These are phyloP conservation scores for Palythoa heliodiscus DNA, from an alignment of 92 coral and sea anemone species.

Conservation along the genomic window DNA sequence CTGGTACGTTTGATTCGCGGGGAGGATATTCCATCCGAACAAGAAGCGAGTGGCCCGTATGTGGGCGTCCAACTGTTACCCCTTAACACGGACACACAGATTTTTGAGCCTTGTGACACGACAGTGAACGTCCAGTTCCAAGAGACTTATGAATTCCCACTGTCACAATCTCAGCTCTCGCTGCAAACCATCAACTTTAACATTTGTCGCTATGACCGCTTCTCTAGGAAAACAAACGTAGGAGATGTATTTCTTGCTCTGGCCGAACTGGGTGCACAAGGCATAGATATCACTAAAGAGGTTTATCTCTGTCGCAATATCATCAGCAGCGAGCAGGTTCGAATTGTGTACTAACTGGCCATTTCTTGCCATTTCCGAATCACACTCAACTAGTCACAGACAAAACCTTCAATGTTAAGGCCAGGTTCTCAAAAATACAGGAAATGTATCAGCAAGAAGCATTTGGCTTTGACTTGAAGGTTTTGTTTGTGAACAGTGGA, in stretches of 20 bases:
- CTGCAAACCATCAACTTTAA: slow-evolving; percentile 92
- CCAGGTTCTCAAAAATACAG: too few relatives aligned
- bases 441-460: too few relatives aligned
- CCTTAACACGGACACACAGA: slow-evolving; percentile 64
- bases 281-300: slow-evolving; percentile 87
- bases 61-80: slow-evolving; percentile 90
- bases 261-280: slow-evolving; percentile 97
- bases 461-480: too few relatives aligned
- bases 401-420: too few relatives aligned
- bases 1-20: slow-evolving; percentile 90
- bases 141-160: slow-evolving; percentile 68
- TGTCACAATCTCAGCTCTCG: slow-evolving; percentile 78
- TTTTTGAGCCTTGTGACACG: slow-evolving; percentile 72
- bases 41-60: slow-evolving; percentile 81
- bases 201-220: slow-evolving; percentile 94
- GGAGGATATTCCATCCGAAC: slow-evolving; percentile 92
- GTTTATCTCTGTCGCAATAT: slow-evolving; percentile 85
- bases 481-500: too few relatives aligned
- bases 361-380: neutral
- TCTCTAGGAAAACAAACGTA: slow-evolving; percentile 71
- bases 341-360: neutral
- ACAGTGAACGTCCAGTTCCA: slow-evolving; percentile 84
- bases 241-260: slow-evolving; percentile 96
- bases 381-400: too few relatives aligned
- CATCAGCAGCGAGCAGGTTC: slow-evolving; percentile 84